These are phyloP conservation scores for Macroteleia sp. DNA, from an alignment of 2,888 invertebrate genomes.

Conservation along the genomic window DNA sequence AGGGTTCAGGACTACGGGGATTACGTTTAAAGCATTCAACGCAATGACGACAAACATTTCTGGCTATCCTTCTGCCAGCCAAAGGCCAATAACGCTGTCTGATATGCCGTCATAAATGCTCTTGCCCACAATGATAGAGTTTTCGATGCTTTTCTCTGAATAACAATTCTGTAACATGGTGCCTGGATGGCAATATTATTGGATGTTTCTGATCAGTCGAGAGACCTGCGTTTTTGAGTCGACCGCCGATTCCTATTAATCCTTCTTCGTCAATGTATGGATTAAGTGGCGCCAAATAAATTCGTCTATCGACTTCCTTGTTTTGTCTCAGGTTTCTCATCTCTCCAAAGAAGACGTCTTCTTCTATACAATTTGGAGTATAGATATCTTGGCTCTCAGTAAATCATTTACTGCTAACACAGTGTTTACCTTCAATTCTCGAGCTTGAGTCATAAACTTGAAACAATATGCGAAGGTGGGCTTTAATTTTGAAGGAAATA, in stretches of 20 bases:
- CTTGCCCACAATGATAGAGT: conserved; percentile 18
- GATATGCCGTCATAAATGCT: neutral
- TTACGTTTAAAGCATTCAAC: conserved; percentile 30
- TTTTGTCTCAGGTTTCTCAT: neutral
- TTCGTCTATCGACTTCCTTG: conserved; percentile 19
- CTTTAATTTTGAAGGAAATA: too few relatives aligned
- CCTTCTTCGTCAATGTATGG: conserved; percentile 20
- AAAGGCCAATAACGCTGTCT: conserved; percentile 7
- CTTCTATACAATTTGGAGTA: neutral
- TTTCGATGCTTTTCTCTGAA: conserved; percentile 21
- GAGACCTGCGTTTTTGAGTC: conserved; percentile 21
- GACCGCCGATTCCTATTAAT: conserved; percentile 32
- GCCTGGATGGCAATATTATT: conserved; percentile 30
- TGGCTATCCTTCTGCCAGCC: conserved; percentile 25
- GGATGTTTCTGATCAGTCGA: conserved; percentile 28
- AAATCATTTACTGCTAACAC: neutral
- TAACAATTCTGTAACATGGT: conserved; percentile 34
- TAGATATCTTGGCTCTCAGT: neutral
- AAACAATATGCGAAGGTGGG: conserved; percentile 15
- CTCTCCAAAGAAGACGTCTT: too few relatives aligned
- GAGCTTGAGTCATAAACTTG: conserved; percentile 4
- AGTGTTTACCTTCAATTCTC: neutral
- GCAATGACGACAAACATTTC: conserved; percentile 27
- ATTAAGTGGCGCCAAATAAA: neutral
- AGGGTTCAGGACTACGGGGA: conserved; percentile 16